phyloP scores from a whole-genome alignment of 1,140 invertebrate species.

The Thaumetopoea pityocampa region DNA sequence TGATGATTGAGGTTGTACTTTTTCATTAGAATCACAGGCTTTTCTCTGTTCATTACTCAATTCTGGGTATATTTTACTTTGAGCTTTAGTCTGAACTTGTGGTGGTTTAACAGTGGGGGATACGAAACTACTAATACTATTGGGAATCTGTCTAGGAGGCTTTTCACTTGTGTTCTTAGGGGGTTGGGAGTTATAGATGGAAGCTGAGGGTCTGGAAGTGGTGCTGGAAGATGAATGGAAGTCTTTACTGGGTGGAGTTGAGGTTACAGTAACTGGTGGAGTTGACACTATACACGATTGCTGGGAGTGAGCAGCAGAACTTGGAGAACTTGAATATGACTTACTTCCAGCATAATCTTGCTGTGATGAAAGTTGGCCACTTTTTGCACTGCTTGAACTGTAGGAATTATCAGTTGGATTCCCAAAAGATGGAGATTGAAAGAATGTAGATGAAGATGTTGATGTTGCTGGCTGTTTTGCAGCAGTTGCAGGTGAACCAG shows the following conservation, averaged over 20 bases:
- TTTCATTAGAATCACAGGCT: constrained; percentile 72
- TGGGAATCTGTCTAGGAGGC: constrained; percentile 37
- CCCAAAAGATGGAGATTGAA: constrained; percentile 78
- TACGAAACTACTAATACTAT: constrained; percentile 68
- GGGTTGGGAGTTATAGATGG: constrained; percentile 70
- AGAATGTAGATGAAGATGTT: constrained; percentile 77
- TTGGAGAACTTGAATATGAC: constrained; percentile 77
- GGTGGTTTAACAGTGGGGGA: constrained; percentile 75
- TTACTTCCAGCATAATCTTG: constrained; percentile 77
- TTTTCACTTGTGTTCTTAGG: constrained; percentile 72
- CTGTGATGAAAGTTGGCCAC: constrained; percentile 73
- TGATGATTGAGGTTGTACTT: constrained; percentile 81
- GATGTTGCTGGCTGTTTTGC: constrained; percentile 77
- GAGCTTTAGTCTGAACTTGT: constrained; percentile 81
- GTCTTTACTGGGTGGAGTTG: constrained; percentile 77
- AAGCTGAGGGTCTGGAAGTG: constrained; percentile 60
- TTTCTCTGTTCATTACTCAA: constrained; percentile 75
- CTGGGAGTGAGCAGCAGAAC: constrained; percentile 75
- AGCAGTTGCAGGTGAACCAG: constrained; percentile 76
- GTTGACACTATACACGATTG: constrained; percentile 84
- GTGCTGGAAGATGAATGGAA: constrained; percentile 75
- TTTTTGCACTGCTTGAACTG: constrained; percentile 76
- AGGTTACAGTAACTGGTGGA: constrained; percentile 72
- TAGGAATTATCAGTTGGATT: constrained; percentile 76
- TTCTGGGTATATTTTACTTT: constrained; percentile 83